Evolutionary conservation across 2,888 invertebrate species (phyloP), one percentile per base, ranked within the genome.

Genomic region (Hedychridium roseum): DNA sequence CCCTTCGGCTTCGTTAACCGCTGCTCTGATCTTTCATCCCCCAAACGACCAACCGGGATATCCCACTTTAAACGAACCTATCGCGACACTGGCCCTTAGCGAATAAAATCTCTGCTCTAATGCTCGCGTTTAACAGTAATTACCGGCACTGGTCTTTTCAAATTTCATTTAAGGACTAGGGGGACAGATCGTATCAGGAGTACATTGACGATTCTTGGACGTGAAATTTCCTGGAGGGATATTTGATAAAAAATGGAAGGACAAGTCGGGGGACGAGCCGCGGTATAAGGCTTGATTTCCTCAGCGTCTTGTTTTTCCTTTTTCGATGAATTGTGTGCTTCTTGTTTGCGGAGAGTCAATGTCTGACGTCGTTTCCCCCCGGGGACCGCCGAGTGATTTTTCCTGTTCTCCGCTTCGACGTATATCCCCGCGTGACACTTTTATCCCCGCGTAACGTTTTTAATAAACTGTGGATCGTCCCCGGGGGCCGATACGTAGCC

Each of bases 41-140:
- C 31, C 30, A 9, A 55, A 39, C 44, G 21, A 41, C 17, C 38
- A 38, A 27, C 23, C 31, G 35, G 35, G 37, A 51, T 54, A 52
- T 44, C 7, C 18, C 17, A 35, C 35, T 18, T 20, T 35, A 18
- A 7, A 9, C 18, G 35, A 35, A 35, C 30, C 15, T 30, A 15
- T 30, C 12, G 12, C 15, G 12, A 30, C 12, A 15, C 30, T 30
- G 12, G 15, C 30, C 30, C 15, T 12, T 30, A 14, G 30, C 15
- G 30, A 14, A 12, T 14, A 30, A 30, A 15, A 12, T 30, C 30
- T 14, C 12, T 11, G 12, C 27, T 2, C 6, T 12, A 31, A 7
- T 3, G 14, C 5, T 14, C 14, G 32, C 16, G 16, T 6, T 14
- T 32, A 1, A 9, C 16, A 17, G 4, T 16, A 32, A 32, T 15